phyloP scores from a whole-genome alignment of 2,888 invertebrate genomes.

The Achlya flavicornis region DNA sequence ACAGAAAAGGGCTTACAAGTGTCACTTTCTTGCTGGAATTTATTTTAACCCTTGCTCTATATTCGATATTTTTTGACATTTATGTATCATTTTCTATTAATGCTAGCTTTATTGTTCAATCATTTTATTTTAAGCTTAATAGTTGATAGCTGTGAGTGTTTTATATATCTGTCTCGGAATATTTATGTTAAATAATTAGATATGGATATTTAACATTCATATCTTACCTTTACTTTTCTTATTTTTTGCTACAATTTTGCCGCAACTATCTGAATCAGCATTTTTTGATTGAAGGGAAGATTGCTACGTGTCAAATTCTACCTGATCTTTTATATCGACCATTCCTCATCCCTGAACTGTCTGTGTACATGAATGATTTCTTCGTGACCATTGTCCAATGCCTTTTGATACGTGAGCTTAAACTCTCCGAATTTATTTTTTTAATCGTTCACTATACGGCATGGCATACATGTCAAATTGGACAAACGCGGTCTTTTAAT shows the following conservation, averaged over 20 bases:
- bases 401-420: conserved; percentile 73
- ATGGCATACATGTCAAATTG: conserved; percentile 60
- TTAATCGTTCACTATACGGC: conserved; percentile 53
- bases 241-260: neutral
- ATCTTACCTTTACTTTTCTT: neutral
- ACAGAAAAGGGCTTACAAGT: conserved; percentile 79
- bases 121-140: too few species aligned
- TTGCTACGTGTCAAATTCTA: conserved; percentile 72
- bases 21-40: conserved; percentile 65
- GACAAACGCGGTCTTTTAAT: conserved; percentile 58
- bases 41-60: conserved; percentile 35
- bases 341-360: conserved; percentile 61
- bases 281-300: conserved; percentile 64
- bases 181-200: neutral
- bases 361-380: conserved; percentile 60
- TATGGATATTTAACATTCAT: neutral
- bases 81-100: neutral
- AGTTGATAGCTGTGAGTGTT: neutral
- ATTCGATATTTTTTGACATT: conserved; percentile 20
- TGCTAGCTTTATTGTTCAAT: neutral
- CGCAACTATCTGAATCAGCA: conserved; percentile 9
- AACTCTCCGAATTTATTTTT: conserved; percentile 57
- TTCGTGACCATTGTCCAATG: conserved; percentile 81
- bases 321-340: conserved; percentile 70
- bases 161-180: too few species aligned